Evolutionary conservation across 2,113 vertebrate genomes (phyloP), one percentile per base, ranked within the genome.

Genomic region (Jaculus jaculus): DNA sequence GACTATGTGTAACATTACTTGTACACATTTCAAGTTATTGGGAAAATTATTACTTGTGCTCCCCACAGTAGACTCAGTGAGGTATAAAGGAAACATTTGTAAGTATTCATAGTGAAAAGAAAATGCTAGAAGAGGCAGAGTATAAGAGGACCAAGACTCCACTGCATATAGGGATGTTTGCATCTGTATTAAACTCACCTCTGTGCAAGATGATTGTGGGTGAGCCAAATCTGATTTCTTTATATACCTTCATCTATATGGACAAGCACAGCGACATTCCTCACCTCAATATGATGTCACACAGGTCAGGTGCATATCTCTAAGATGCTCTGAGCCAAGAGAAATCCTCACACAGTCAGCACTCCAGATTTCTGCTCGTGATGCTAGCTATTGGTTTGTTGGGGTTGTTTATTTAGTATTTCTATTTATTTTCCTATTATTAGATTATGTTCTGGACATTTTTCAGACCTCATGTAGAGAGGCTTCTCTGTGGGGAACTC

Each of bases 381-480:
- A 87, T 90, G 68, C 9, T 60, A 94, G 81, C 74, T 68, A n/a
- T 3, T 26, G 37, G 20, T 79, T 93, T 84, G 21, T 75, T 28
- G 5, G 78, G 78, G 47, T 61, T 63, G 86, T 92, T 93, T 94
- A 93, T 83, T 93, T 94, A 95, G 74, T 78, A 68, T 92, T 93
- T 84, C 85, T 96, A 72, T 92, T 94, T 96, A 85, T 90, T 96
- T 96, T 87, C 32, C 81, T 96, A 83, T 95, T 94, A 95, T 96
- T 96, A 95, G 79, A 95, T 95, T 96, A 93, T 75, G 61, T n/a
- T 79, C 95, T 97, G 65, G 92, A 97, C 95, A 94, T 47, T 37
- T 92, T 94, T 96, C 89, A 72, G 39, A 63, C 75, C 81, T 91
- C 91, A 81, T 89, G 84, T 77, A 95, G 82, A 91, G 88, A 85